A percentile compares a stretch with the other conserved stretches of the same genome.
These are phyloP conservation scores for Cossypha polioptera DNA, from an alignment of 2,797 vertebrate species.

Conservation along the genomic window DNA sequence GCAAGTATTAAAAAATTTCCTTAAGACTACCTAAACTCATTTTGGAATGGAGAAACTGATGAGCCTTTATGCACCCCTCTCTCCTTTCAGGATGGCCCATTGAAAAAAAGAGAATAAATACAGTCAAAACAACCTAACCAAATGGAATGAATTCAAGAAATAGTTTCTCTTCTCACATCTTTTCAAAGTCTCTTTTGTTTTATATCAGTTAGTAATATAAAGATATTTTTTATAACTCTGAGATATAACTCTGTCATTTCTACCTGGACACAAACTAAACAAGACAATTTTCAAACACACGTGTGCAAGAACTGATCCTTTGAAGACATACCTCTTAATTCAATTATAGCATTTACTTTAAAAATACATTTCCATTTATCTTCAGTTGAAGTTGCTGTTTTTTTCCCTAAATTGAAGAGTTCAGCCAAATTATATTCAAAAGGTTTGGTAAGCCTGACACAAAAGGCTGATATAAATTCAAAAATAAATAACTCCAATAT, in stretches of 20 bases:
- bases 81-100: neutral
- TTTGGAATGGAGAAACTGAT: neutral
- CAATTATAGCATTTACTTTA: neutral
- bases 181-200: neutral
- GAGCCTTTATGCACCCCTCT: neutral
- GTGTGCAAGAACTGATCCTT: neutral
- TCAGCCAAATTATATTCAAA: neutral
- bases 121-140: neutral
- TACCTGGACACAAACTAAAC: neutral
- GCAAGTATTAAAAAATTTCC: neutral
- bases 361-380: neutral
- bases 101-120: neutral
- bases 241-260: neutral
- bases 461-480: neutral
- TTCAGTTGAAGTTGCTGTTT: neutral
- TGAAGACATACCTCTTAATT: neutral
- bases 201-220: neutral
- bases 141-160: neutral
- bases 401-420: neutral
- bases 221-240: neutral
- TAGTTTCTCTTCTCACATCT: neutral
- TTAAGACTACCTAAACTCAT: neutral
- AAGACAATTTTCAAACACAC: neutral
- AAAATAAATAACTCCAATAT: neutral
- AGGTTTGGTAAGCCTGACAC: neutral